A percentile compares a stretch with the other conserved stretches of the same genome.
phyloP scores from a whole-genome alignment of 2,797 vertebrate species.

The Ptychobarbus kaznakovi region DNA sequence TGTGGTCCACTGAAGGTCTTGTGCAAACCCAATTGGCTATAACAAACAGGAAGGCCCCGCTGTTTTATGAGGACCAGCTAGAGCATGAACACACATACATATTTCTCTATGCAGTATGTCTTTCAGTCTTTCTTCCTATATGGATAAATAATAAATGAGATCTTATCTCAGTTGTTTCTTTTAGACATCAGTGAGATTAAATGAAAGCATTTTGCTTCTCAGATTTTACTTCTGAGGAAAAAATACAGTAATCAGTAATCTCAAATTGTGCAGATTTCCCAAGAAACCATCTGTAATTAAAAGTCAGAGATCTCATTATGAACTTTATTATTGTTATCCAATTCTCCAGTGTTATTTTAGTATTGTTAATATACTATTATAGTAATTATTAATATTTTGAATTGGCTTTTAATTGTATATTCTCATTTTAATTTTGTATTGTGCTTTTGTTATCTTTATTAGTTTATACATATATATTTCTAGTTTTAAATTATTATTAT shows the following conservation, averaged over 20 bases:
- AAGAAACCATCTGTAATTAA: background rate
- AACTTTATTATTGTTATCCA: background rate
- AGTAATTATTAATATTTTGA: background rate
- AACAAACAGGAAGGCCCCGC: constrained; percentile 61
- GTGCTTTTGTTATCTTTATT: background rate
- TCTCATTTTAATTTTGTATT: background rate
- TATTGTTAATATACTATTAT: background rate
- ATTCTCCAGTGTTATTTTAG: background rate
- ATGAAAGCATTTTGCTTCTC: background rate
- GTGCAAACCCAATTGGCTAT: constrained; percentile 57
- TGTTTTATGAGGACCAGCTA: constrained; percentile 58
- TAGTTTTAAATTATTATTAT: background rate
- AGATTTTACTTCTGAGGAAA: background rate
- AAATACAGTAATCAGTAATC: too few species aligned
- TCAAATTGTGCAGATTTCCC: background rate
- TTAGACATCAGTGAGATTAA: too few species aligned
- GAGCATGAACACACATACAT: constrained; percentile 25
- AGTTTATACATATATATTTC: too few species aligned
- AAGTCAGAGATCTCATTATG: background rate
- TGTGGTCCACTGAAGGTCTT: constrained; percentile 56
- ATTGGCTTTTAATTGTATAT: background rate
- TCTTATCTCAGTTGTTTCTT: background rate
- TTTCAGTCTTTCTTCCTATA: background rate
- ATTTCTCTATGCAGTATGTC: background rate
- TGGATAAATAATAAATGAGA: background rate